Evolutionary conservation across 2,797 vertebrate genomes (phyloP), one percentile per base, ranked within the genome.

Genomic region (Otolemur crassicaudatus): DNA sequence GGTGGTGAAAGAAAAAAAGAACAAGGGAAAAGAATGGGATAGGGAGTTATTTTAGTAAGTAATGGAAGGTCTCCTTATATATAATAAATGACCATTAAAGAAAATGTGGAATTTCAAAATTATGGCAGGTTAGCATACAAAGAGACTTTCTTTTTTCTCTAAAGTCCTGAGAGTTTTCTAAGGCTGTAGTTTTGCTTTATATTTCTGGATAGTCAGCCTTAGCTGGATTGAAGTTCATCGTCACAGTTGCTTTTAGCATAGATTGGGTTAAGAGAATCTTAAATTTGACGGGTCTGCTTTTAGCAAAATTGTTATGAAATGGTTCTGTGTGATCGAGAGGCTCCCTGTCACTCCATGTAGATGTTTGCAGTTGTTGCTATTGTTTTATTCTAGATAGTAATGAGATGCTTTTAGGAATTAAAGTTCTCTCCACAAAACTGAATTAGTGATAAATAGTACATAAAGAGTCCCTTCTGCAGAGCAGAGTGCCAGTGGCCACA

Each of bases 351-450:
- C 63, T 75, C 73, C 76, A 94, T 25, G n/a, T 34, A 83, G 65
- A 84, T 67, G 11, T 76, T 65, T 60, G 10, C 17, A 53, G 46
- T 67, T 87, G 76, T 37, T 34, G 19, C 34, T 43, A 53, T 69
- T 86, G 27, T 49, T 94, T 89, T 75, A 13, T 94, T 94, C 91
- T 25, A 90, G 37, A 87, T 8, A 13, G 46, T 67, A 53, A 25
- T 92, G n/a, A 81, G 37, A 37, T 49, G 69, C 67, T 87, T 95
- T 87, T 58, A 49, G 43, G 37, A 90, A 77, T 73, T 90, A 31
- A 70, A 90, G 14, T 87, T 4, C 31, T 34, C 1, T 84, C 31
- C 13, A 40, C n/a, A 60, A 65, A 94, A 31, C 9, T 46, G 40
- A 86, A 14, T 86, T 79, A 84, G 49, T 63, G 63, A 65, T 76